phyloP scores from a whole-genome alignment of 2,797 vertebrate species.

The Silurus lanzhouensis region DNA sequence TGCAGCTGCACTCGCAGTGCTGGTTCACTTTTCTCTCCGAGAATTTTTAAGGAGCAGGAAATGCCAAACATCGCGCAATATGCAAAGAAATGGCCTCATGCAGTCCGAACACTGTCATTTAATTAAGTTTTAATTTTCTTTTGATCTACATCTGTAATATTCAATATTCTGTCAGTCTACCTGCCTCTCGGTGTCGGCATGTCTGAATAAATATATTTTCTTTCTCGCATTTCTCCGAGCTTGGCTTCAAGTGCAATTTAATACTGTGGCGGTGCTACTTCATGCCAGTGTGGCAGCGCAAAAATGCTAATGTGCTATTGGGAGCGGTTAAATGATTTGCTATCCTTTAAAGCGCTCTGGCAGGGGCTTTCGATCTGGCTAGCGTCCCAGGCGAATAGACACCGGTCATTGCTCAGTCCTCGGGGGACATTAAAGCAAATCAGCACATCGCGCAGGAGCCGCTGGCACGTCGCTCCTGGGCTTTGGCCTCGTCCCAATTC shows the following conservation, averaged over 20 bases:
- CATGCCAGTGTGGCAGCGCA: constrained; percentile 54
- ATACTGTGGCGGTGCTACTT: constrained; percentile 64
- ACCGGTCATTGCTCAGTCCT: constrained; percentile 75
- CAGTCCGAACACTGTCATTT: not conserved
- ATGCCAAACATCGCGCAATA: not conserved
- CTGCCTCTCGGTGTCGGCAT: not conserved
- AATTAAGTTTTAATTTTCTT: not conserved
- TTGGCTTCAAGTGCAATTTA: constrained; percentile 67
- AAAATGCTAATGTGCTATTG: constrained; percentile 74
- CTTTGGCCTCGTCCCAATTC: constrained; percentile 68
- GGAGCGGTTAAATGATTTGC: constrained; percentile 76
- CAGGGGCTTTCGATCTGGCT: constrained; percentile 76
- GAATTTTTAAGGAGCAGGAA: constrained; percentile 39
- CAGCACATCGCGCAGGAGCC: constrained; percentile 69
- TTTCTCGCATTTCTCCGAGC: constrained; percentile 24
- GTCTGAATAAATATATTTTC: constrained; percentile 27
- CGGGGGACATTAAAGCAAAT: constrained; percentile 74
- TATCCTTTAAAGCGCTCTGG: constrained; percentile 76
- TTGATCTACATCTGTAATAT: not conserved
- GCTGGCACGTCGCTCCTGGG: constrained; percentile 63
- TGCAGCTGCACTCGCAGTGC: constrained; percentile 26
- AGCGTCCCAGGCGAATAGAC: constrained; percentile 69
- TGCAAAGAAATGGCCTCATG: constrained; percentile 1
- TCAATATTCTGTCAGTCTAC: constrained; percentile 17
- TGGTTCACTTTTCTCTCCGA: constrained; percentile 19